phyloP scores from a whole-genome alignment of 1,140 invertebrate genomes.

The Oncopeltus fasciatus region DNA sequence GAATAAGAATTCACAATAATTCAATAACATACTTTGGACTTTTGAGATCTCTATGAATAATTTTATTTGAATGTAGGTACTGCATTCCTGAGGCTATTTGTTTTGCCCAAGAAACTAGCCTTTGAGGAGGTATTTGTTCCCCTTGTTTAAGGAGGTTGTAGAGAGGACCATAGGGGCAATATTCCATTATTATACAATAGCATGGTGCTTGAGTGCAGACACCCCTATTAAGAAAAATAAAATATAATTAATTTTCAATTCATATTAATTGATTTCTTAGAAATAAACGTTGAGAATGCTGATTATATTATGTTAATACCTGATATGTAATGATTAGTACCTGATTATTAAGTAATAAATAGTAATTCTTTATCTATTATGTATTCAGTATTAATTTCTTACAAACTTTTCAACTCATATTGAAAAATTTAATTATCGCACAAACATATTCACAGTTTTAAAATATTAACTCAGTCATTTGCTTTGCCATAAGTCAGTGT shows the following conservation, averaged over 20 bases:
- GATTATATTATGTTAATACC: background rate
- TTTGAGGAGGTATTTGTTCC: conserved; percentile 63
- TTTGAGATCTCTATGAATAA: conserved; percentile 93
- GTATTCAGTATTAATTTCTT: too few relatives aligned
- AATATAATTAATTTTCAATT: background rate
- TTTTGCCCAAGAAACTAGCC: conserved; percentile 82
- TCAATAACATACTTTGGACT: conserved; percentile 72
- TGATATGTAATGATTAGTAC: too few relatives aligned
- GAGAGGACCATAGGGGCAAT: conserved; percentile 85
- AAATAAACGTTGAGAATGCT: background rate
- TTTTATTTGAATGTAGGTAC: conserved; percentile 90
- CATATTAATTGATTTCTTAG: too few relatives aligned
- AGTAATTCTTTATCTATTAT: too few relatives aligned
- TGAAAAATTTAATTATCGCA: too few relatives aligned
- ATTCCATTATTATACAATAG: conserved; percentile 97
- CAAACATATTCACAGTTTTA: too few relatives aligned
- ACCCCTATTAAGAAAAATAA: conserved; percentile 43
- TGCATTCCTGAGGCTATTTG: conserved; percentile 93
- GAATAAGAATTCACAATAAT: conserved; percentile 34
- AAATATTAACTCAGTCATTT: too few relatives aligned
- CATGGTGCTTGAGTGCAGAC: conserved; percentile 86
- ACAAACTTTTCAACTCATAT: too few relatives aligned
- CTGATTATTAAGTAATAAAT: too few relatives aligned
- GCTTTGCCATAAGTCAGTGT: too few relatives aligned
- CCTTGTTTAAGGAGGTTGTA: conserved; percentile 77